phyloP scores from a whole-genome alignment of 2,888 invertebrate genomes.

The Galerucella pusilla region DNA sequence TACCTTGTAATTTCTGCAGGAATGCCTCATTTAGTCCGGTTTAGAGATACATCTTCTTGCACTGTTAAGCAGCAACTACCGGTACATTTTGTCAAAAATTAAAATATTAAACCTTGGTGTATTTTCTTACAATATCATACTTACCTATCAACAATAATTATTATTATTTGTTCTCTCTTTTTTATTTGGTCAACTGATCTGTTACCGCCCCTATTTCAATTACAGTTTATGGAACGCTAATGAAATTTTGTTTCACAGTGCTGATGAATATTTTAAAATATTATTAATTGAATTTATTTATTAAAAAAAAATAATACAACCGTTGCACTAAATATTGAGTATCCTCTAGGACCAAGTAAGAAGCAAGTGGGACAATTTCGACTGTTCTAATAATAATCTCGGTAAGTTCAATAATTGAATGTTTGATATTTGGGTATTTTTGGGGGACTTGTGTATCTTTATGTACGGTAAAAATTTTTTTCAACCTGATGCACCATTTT shows the following conservation, averaged over 20 bases:
- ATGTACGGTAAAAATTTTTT: not conserved
- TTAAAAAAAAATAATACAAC: conserved; percentile 46
- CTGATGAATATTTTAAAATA: conserved; percentile 41
- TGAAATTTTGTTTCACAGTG: conserved; percentile 51
- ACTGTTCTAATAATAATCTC: conserved; percentile 82
- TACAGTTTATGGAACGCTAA: conserved; percentile 26
- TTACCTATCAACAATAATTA: not conserved
- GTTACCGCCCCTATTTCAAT: not conserved
- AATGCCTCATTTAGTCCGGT: no score
- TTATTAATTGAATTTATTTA: conserved; percentile 38
- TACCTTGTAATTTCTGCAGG: no score
- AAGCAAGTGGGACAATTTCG: conserved; percentile 90
- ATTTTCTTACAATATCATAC: no score
- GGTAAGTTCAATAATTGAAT: conserved; percentile 73
- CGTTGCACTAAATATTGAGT: conserved; percentile 56
- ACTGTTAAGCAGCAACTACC: no score
- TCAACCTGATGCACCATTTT: not conserved
- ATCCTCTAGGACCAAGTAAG: conserved; percentile 65
- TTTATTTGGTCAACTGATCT: conserved; percentile 23
- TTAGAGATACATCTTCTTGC: no score
- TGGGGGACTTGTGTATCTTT: not conserved
- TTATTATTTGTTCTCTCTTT: not conserved
- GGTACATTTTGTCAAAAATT: no score
- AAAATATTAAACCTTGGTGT: no score
- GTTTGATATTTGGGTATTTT: conserved; percentile 11